Base-by-base conservation (phyloP, 64 coral and sea anemone genomes). In the Catalaphyllia jardinei region DNA sequence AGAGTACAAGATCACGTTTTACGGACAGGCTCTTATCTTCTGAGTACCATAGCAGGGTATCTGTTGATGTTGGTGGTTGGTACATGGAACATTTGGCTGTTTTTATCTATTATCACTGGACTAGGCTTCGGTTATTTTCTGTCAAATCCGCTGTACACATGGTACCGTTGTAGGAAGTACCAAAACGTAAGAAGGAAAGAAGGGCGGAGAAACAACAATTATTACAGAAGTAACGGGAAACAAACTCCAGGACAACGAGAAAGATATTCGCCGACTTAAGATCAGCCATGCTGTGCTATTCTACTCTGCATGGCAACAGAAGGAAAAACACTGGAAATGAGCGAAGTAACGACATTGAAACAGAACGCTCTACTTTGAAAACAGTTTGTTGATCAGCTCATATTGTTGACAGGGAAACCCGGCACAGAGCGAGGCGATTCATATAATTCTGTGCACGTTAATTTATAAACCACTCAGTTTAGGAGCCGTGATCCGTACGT, bases 71-170 rank as follows among this genome's bases (percentile, higher is more conserved):
- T 83, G 59, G 79, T 83, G 60, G 79, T 42, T 8, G 31, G 33
- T 1, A 83, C 79, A n/a, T 65, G 11, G 8, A n/a, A 83, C 60
- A 29, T 39, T 22, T 65, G 59, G 79, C 20, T 83, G 7, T 65
- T 83, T 65, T 17, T 22, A 5, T 83, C 79, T 3, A 42, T 83
- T 83, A 31, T 83, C 8, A 1, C 33, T 20, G 79, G 79, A 24
- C 29, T 33, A 5, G 60, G 27, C 31, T 65, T 83, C 8, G 79
- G 79, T 8, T 83, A 64, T 65, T 83, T 65, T 67, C 31, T 83
- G 29, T 83, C 79, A 18, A 62, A 83, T 46, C 79, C 61, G 79
- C 59, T 83, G 30, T 83, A 42, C 79, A 83, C 60, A 30, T 64
- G 29, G 20, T 83, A 83, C 38, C 31, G 79, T 29, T 25, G 33